These are phyloP conservation scores for Copidosoma floridanum DNA, from an alignment of 1,140 invertebrate genomes.

Conservation along the genomic window DNA sequence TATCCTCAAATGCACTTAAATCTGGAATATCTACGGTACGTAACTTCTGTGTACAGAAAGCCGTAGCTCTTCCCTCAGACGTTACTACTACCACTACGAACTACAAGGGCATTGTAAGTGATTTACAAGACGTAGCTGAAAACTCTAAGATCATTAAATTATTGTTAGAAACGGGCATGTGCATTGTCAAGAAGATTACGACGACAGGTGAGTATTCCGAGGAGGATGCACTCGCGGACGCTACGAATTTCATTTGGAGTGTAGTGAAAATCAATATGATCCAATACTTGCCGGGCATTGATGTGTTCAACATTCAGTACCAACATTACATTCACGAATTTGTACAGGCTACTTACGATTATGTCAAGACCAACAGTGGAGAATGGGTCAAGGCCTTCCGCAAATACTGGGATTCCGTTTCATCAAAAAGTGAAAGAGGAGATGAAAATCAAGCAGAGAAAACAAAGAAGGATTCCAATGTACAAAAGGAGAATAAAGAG, in stretches of 20 bases:
- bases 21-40: not conserved
- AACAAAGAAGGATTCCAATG: no score
- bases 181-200: not conserved
- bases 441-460: not conserved
- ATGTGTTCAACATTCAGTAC: not conserved
- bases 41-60: not conserved
- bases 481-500: no score
- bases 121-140: not conserved
- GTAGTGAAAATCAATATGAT: not conserved
- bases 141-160: not conserved
- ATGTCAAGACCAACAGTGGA: not conserved
- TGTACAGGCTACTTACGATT: not conserved
- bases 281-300: not conserved
- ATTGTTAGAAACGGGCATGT: not conserved
- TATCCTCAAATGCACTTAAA: not conserved
- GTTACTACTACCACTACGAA: not conserved
- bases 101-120: not conserved
- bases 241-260: conserved; percentile 3
- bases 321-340: not conserved
- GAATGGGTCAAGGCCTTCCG: conserved; percentile 5
- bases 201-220: not conserved
- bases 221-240: not conserved
- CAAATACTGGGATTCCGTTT: not conserved
- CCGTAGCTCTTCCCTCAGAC: not conserved
- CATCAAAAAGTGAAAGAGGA: not conserved